Conservation (phyloP, 30 jellyfish, hydroid and myxozoan genomes). For the Phacellophora camtschatica region DNA sequence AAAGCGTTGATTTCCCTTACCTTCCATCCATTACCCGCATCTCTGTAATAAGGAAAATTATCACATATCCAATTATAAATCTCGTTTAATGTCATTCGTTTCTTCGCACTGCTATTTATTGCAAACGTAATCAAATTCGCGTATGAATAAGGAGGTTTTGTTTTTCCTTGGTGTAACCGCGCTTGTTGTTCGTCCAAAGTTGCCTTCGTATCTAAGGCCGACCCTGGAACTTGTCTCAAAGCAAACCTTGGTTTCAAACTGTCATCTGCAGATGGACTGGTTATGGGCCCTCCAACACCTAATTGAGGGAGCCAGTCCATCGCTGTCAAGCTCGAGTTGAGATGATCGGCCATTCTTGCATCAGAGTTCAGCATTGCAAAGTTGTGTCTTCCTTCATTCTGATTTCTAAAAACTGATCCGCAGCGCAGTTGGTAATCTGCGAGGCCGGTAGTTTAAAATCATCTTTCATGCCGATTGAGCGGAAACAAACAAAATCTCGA, state of each 20-base stretch:
- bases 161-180: constrained; percentile 77
- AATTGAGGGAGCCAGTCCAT: constrained; percentile 99
- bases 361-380: too few relatives aligned
- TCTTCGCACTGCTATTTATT: constrained; percentile 72
- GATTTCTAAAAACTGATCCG: too few relatives aligned
- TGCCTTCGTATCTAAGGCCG: constrained; percentile 89
- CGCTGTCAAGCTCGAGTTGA: constrained; percentile 94
- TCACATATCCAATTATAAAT: constrained; percentile 95
- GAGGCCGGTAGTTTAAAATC: too few relatives aligned
- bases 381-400: too few relatives aligned
- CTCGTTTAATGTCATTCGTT: constrained; percentile 87
- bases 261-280: constrained; percentile 60
- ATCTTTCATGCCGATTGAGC: too few relatives aligned
- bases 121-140: constrained; percentile 96
- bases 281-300: constrained; percentile 91
- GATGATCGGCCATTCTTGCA: constrained; percentile 96
- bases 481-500: too few relatives aligned
- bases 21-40: constrained; percentile 98
- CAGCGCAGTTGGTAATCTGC: too few relatives aligned
- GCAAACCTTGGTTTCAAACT: constrained; percentile 73
- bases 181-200: constrained; percentile 79
- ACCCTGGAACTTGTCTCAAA: constrained; percentile 86
- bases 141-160: constrained; percentile 96
- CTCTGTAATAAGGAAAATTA: constrained; percentile 87
- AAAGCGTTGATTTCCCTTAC: constrained; percentile 12